Percentiles rank a stretch among this genome's conserved stretches.
These are phyloP conservation scores for Anolis carolinensis DNA, from an alignment of 2,113 vertebrate species.

Conservation along the genomic window DNA sequence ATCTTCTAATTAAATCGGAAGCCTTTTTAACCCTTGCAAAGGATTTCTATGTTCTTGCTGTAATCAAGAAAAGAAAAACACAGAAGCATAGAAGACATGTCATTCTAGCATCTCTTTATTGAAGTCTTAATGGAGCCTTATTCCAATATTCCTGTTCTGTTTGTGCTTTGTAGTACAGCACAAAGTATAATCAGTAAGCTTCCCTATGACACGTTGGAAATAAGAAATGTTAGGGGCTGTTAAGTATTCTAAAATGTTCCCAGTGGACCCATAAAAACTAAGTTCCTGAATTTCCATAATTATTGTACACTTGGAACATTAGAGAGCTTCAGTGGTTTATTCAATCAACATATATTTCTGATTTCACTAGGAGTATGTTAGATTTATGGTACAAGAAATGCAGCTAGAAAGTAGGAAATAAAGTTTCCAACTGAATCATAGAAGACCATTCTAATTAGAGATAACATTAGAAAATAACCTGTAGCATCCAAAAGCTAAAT, in stretches of 20 bases:
- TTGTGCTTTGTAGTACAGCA: constrained; percentile 45
- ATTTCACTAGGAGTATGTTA: neutral
- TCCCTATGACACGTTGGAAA: constrained; percentile 57
- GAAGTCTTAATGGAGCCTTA: constrained; percentile 38
- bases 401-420: neutral
- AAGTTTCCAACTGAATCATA: neutral
- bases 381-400: constrained; percentile 19
- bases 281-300: constrained; percentile 42
- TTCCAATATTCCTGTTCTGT: constrained; percentile 50
- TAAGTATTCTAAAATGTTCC: constrained; percentile 58
- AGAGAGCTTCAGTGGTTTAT: constrained; percentile 5
- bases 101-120: constrained; percentile 23
- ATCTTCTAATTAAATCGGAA: constrained; percentile 53
- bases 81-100: constrained; percentile 5
- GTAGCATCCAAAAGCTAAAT: neutral
- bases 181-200: constrained; percentile 55
- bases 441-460: neutral
- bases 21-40: constrained; percentile 4
- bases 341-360: constrained; percentile 21
- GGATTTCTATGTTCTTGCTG: constrained; percentile 11
- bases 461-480: neutral
- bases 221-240: constrained; percentile 63
- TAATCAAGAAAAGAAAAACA: constrained; percentile 18
- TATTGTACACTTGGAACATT: constrained; percentile 45
- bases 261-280: constrained; percentile 48